Base-by-base conservation (phyloP, 2,113 vertebrate genomes). In the Electrona antarctica region DNA sequence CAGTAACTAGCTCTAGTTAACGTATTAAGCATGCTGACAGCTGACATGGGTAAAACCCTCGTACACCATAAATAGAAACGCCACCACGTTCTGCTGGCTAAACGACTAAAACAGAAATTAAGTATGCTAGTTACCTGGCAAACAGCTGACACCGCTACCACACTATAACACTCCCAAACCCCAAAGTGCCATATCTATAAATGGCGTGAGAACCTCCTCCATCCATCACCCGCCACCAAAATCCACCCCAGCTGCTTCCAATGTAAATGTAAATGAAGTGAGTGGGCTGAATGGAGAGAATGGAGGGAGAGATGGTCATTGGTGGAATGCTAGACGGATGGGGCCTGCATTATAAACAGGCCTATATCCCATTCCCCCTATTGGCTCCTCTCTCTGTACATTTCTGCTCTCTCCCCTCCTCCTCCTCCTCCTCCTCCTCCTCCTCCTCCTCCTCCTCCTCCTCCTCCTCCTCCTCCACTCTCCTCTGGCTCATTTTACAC, bases 211-310 rank as follows among this genome's bases (percentile, higher is more conserved):
- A 82, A 78, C 50, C 67, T 73, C 55, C 62, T 4, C 79, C 81
- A 91, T 90, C 85, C 79, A 88, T 90, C 86, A 90, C 63, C 48
- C 72, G 29, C 80, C 71, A 79, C 77, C 85, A 81, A 84, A 41
- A 91, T 86, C 86, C 83, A 83, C 81, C 86, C 83, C 78, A 81
- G 84, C 83, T 86, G 83, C 81, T 75, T 87, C 76, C 85, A 90
- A 91, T 89, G 90, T 87, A 91, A 91, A 91, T 91, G 87, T 85
- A 90, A 90, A 91, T 90, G 85, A 89, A 86, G 68, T 77, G 83
- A 88, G 83, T 79, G 77, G 80, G 83, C 77, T 56, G 61, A 73
- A 67, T 72, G 61, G 74, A 48, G 70, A 72, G 74, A 66, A 80
- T 51, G 74, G 79, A 74, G 66, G 80, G 51, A 58, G 46, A 2